Base-by-base conservation (phyloP, 2,797 vertebrate species). In the Nannoperca australis region DNA sequence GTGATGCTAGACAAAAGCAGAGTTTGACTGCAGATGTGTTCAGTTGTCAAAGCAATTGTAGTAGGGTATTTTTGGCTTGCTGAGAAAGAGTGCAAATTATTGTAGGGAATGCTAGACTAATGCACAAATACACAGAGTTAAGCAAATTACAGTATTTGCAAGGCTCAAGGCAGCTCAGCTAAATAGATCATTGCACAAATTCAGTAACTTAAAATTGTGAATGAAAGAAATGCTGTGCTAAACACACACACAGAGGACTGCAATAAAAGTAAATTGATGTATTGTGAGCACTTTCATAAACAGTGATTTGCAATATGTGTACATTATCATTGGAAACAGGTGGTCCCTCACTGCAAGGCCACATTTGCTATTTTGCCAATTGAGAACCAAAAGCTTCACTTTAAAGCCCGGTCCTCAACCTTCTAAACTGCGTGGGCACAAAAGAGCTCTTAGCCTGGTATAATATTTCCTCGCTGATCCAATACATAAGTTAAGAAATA, bases 121-220 rank as follows among this genome's bases (percentile, higher is more conserved):
- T 85, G 84, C 81, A 79, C 76, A 86, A 90, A 91, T 64, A 84
- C 63, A 81, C 70, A 77, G 84, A 84, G 36, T 77, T 75, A 88
- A 82, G 79, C 75, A 90, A 90, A 88, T 92, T 63, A 87, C 66
- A 76, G 79, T 20, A 75, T 69, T 84, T 70, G 66, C 60, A 63
- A 83, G 58, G 75, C 82, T 91, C 49, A 69, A 70, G 62, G 83
- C 70, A 73, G 71, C 60, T 78, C 38, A n/a, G 78, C 54, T 79
- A 77, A 89, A 85, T 65, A 73, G 76, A 59, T 22, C 44, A 61
- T 50, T 68, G 64, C 61, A 76, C 66, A 17, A 84, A 79, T 87
- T 79, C 8, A 79, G 71, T 69, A 27, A 27, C 49, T 80, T 32
- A 64, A 76, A 76, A 79, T 62, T 50, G 17, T 80, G 58, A 88